Evolutionary conservation across 2,797 vertebrate species (phyloP).

Genomic region (Megaceryle alcyon): DNA sequence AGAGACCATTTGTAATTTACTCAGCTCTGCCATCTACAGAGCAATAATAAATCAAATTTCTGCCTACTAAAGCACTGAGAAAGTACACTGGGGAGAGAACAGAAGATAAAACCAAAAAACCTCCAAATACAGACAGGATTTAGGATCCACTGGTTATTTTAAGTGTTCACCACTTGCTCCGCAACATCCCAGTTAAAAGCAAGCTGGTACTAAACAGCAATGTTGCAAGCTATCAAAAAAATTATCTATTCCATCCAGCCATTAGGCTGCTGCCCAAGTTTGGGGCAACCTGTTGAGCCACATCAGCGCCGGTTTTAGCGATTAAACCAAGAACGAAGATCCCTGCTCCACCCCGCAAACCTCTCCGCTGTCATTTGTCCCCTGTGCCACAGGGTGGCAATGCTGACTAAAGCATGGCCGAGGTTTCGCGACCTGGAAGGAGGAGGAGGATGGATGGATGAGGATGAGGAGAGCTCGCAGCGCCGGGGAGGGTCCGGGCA

Average conservation of each 20-base stretch:
- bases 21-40: not conserved
- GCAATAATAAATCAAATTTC: not conserved
- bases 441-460: too few species aligned
- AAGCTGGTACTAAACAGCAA: not conserved
- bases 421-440: not conserved
- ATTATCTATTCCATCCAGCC: fast-evolving
- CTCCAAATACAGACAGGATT: not conserved
- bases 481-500: not conserved
- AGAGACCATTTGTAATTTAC: not conserved
- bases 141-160: fast-evolving
- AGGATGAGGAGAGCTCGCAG: not conserved
- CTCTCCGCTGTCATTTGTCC: not conserved
- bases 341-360: fast-evolving
- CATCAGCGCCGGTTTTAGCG: fast-evolving
- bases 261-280: fast-evolving
- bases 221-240: not conserved
- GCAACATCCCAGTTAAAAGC: fast-evolving
- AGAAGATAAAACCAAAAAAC: too few species aligned
- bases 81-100: not conserved
- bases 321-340: fast-evolving
- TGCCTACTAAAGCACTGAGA: not conserved
- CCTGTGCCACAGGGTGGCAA: conserved; percentile 57
- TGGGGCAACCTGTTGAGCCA: not conserved
- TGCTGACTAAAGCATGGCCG: conserved; percentile 20
- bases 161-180: fast-evolving